These are phyloP conservation scores for Sesia apiformis DNA, from an alignment of 2,888 invertebrate species.

Conservation along the genomic window DNA sequence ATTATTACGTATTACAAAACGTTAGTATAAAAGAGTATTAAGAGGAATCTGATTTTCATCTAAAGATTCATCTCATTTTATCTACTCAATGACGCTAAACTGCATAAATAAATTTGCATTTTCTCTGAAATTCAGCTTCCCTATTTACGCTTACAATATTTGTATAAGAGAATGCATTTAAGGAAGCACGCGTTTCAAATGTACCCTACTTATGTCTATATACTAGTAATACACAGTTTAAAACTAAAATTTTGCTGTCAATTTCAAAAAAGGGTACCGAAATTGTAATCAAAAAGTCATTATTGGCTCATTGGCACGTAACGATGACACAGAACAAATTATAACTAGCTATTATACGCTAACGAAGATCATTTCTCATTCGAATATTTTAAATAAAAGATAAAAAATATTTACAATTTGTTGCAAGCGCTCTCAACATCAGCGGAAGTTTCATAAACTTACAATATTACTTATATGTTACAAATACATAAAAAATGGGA, in stretches of 20 bases:
- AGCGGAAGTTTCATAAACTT: conserved; percentile 38
- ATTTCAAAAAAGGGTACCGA: not conserved
- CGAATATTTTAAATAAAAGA: conserved; percentile 25
- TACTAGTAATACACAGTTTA: conserved; percentile 46
- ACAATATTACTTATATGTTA: conserved; percentile 33
- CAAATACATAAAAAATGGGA: conserved; percentile 19
- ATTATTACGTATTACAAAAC: too few species aligned
- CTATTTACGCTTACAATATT: too few species aligned
- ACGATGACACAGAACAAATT: conserved; percentile 58
- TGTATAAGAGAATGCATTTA: conserved; percentile 29
- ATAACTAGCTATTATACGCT: conserved; percentile 30
- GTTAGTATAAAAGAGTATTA: too few species aligned
- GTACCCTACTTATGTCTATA: conserved; percentile 29
- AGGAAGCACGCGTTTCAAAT: conserved; percentile 62
- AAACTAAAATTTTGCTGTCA: not conserved
- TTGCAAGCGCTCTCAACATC: conserved; percentile 27
- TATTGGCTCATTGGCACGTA: conserved; percentile 61
- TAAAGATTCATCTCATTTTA: too few species aligned
- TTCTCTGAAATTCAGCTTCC: too few species aligned
- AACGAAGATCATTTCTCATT: conserved; percentile 61
- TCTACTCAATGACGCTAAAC: too few species aligned
- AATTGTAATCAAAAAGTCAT: not conserved
- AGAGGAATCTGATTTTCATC: too few species aligned
- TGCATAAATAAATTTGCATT: too few species aligned
- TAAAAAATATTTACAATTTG: conserved; percentile 38